Percentiles rank a stretch among this genome's conserved stretches.
Conservation (phyloP, 2,888 invertebrate genomes). For the Ferdinandea cuprea region DNA sequence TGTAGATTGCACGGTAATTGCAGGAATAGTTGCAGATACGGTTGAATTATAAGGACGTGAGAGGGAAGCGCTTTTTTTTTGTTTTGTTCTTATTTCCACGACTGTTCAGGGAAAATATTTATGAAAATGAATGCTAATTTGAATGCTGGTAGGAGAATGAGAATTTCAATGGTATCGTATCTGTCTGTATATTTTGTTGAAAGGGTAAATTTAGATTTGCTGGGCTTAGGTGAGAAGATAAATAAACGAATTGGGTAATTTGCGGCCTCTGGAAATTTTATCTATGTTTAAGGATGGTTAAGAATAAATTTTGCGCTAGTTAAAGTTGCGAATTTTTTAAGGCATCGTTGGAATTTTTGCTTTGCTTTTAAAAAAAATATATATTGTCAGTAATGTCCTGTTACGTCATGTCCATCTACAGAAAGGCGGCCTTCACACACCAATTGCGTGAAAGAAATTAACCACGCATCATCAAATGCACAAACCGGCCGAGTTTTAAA, state of each 20-base stretch:
- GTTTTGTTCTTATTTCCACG: not conserved
- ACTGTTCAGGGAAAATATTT: conserved; percentile 63
- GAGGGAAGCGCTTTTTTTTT: not conserved
- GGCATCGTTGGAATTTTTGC: too few relatives aligned
- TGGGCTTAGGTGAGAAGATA: conserved; percentile 5
- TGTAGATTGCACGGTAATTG: conserved; percentile 52
- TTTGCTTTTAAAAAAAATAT: too few relatives aligned
- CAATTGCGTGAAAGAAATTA: too few relatives aligned
- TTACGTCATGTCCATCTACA: too few relatives aligned
- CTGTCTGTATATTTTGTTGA: conserved; percentile 50
- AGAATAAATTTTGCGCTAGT: too few relatives aligned
- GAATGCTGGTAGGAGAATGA: conserved; percentile 33
- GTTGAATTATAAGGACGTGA: not conserved
- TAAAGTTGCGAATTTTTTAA: too few relatives aligned
- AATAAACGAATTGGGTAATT: conserved; percentile 39
- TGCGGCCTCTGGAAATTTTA: conserved; percentile 41
- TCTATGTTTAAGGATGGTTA: conserved; percentile 14
- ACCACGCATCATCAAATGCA: too few relatives aligned
- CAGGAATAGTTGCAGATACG: conserved; percentile 16
- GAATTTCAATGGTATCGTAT: conserved; percentile 57
- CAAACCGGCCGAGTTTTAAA: too few relatives aligned
- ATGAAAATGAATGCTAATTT: conserved; percentile 71
- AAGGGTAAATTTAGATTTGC: conserved; percentile 62
- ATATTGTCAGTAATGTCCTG: too few relatives aligned
- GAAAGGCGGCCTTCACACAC: too few relatives aligned